Evolutionary conservation across 1,140 invertebrate genomes (phyloP).

Genomic region (Yoshiicerus persimilis): DNA sequence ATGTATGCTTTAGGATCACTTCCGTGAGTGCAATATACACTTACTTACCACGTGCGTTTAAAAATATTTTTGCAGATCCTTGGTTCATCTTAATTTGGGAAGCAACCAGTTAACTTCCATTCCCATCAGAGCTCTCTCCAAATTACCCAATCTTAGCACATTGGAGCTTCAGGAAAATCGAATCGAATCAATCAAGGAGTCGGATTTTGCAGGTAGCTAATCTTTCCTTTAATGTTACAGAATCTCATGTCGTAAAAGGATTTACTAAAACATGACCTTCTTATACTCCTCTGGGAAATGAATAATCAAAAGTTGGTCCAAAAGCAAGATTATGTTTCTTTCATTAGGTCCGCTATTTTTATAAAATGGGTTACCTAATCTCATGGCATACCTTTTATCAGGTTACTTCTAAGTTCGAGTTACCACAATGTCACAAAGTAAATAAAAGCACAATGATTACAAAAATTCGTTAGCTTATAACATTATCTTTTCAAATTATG

Average conservation of each 20-base stretch:
- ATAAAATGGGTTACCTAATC: too few species aligned
- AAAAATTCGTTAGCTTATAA: too few species aligned
- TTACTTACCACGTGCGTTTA: background rate
- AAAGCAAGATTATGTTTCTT: too few species aligned
- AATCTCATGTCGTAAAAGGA: background rate
- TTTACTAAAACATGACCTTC: too few species aligned
- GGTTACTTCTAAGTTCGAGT: too few species aligned
- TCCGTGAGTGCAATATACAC: background rate
- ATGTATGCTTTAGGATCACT: background rate
- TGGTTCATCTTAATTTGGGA: conserved; percentile 81
- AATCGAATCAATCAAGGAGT: conserved; percentile 72
- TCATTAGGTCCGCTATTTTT: too few species aligned
- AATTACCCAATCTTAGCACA: conserved; percentile 76
- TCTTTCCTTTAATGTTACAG: background rate
- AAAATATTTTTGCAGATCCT: conserved; percentile 61
- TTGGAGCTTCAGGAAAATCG: conserved; percentile 85
- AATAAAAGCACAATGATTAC: too few species aligned
- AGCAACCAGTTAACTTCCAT: conserved; percentile 75
- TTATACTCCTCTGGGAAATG: too few species aligned
- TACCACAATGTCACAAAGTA: too few species aligned
- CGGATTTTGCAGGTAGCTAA: conserved; percentile 75
- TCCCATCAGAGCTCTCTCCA: conserved; percentile 73
- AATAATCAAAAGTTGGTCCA: too few species aligned
- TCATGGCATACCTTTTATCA: too few species aligned
- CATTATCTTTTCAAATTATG: too few species aligned